Evolutionary conservation across 1,140 invertebrate species (phyloP).

Genomic region (Myzus persicae): DNA sequence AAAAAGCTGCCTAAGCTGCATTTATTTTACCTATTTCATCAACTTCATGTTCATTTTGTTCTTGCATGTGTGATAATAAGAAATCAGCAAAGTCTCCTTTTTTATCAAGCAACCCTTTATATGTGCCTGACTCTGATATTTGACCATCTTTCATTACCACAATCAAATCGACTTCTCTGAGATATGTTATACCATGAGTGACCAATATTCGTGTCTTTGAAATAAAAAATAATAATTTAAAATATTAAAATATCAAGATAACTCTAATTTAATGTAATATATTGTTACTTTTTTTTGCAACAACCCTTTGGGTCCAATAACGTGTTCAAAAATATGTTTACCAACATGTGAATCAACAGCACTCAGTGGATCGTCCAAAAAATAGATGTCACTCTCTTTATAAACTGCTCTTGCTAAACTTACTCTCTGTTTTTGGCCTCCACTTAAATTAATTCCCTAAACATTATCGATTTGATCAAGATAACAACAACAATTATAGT

Average conservation of each 20-base stretch:
- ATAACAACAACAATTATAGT: too few species aligned
- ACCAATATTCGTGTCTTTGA: slow-evolving; percentile 79
- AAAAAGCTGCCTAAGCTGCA: not conserved
- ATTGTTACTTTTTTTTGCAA: slow-evolving; percentile 72
- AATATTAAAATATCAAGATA: not conserved
- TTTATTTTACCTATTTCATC: slow-evolving; percentile 58
- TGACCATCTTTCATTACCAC: slow-evolving; percentile 84
- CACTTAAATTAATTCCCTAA: slow-evolving; percentile 89
- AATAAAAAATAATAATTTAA: not conserved
- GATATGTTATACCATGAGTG: slow-evolving; percentile 88
- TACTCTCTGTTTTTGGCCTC: slow-evolving; percentile 97
- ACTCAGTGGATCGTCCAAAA: slow-evolving; percentile 94
- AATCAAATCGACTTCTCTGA: slow-evolving; percentile 88
- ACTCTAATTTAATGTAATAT: not conserved
- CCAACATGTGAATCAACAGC: slow-evolving; percentile 95
- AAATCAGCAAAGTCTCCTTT: slow-evolving; percentile 85
- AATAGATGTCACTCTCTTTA: slow-evolving; percentile 86
- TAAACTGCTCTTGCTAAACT: slow-evolving; percentile 92
- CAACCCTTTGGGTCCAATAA: slow-evolving; percentile 81
- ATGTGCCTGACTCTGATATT: slow-evolving; percentile 84
- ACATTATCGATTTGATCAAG: slow-evolving; percentile 24
- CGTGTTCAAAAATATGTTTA: slow-evolving; percentile 93
- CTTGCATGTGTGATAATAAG: slow-evolving; percentile 80
- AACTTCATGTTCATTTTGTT: slow-evolving; percentile 68
- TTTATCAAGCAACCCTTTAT: slow-evolving; percentile 80